Evolutionary conservation across 2,888 invertebrate genomes (phyloP).

Genomic region (Hetaerina titia): DNA sequence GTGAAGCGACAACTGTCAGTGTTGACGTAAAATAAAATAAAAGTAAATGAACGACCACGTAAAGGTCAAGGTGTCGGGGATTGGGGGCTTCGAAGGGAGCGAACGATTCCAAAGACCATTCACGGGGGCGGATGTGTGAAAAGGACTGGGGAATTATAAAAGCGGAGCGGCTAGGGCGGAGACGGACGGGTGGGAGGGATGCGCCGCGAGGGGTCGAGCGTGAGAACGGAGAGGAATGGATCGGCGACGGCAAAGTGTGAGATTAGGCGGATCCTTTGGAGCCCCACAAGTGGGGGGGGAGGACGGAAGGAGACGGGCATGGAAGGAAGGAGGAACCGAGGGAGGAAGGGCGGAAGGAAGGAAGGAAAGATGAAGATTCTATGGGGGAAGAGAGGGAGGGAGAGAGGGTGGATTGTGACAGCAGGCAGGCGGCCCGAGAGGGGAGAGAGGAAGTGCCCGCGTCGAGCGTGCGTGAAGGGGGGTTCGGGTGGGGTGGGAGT

Average conservation of each 20-base stretch:
- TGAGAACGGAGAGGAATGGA: constrained; percentile 13
- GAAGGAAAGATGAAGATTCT: constrained; percentile 13
- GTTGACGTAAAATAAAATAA: background rate
- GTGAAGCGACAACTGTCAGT: background rate
- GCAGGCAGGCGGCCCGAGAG: constrained; percentile 3
- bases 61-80: background rate
- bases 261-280: background rate
- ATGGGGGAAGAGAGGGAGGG: background rate
- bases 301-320: background rate
- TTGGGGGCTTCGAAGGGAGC: background rate
- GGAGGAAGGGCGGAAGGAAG: background rate
- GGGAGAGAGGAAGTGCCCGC: background rate
- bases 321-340: background rate
- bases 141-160: background rate
- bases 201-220: background rate
- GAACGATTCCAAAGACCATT: background rate
- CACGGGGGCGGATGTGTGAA: background rate
- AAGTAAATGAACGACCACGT: background rate
- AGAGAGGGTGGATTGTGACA: background rate
- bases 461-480: background rate
- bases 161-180: background rate
- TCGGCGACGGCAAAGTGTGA: constrained; percentile 2
- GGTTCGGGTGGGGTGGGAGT: background rate
- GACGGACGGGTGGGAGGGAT: background rate
- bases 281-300: background rate